These are phyloP conservation scores for Colostygia pectinataria DNA, from an alignment of 2,888 invertebrate genomes.

Conservation along the genomic window DNA sequence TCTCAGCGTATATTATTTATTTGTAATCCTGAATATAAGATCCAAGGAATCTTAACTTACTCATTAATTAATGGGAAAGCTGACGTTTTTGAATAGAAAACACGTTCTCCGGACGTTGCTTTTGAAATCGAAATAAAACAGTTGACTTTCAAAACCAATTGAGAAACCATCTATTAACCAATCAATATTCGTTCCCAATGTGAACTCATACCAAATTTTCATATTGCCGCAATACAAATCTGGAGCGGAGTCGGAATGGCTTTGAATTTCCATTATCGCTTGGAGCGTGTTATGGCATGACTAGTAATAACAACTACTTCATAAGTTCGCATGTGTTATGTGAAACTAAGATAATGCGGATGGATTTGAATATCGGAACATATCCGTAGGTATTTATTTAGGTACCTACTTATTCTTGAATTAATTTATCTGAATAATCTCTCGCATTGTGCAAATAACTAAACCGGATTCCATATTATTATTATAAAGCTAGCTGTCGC, in stretches of 20 bases:
- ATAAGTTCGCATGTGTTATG: slow-evolving; percentile 25
- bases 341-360: slow-evolving; percentile 26
- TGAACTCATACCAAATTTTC: slow-evolving; percentile 26
- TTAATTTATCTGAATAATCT: slow-evolving; percentile 30
- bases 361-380: slow-evolving; percentile 34
- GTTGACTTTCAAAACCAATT: slow-evolving; percentile 15
- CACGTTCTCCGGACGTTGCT: not conserved
- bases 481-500: no score
- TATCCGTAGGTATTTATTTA: not conserved
- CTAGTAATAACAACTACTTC: slow-evolving; percentile 32
- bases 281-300: slow-evolving; percentile 27
- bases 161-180: slow-evolving; percentile 20
- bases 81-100: slow-evolving; percentile 10
- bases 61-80: slow-evolving; percentile 6
- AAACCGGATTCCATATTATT: slow-evolving; percentile 1
- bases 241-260: slow-evolving; percentile 23
- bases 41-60: not conserved
- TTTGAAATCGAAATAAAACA: slow-evolving; percentile 6
- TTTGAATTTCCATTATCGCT: slow-evolving; percentile 33
- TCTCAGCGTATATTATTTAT: slow-evolving; percentile 26
- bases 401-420: slow-evolving; percentile 21
- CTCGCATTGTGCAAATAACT: slow-evolving; percentile 5
- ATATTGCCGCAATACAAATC: slow-evolving; percentile 32
- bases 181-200: slow-evolving; percentile 22
- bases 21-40: slow-evolving; percentile 12